Conservation (phyloP, 1,140 invertebrate genomes). For the Aphaenogaster floridana region DNA sequence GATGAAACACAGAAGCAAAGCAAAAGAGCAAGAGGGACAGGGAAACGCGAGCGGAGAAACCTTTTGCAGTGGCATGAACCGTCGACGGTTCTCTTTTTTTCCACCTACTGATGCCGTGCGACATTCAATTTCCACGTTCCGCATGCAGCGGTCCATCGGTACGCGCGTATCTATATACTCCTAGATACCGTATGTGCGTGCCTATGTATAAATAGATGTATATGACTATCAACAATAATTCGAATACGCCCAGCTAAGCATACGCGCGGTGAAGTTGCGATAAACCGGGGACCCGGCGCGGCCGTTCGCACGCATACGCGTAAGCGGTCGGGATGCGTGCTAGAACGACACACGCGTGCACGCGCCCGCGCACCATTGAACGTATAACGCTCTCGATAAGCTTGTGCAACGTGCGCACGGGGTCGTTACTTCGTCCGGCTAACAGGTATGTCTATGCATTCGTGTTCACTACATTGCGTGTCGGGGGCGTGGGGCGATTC, state of each 20-base stretch:
- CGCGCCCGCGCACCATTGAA: neutral
- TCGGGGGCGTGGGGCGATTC: conserved; percentile 76
- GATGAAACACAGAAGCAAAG: conserved; percentile 18
- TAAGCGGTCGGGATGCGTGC: neutral
- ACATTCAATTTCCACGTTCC: conserved; percentile 71
- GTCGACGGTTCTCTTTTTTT: conserved; percentile 58
- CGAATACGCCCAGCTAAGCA: conserved; percentile 50
- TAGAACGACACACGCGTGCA: neutral
- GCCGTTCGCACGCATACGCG: conserved; percentile 13
- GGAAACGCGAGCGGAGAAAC: conserved; percentile 41
- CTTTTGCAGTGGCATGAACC: conserved; percentile 32
- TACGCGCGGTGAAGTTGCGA: conserved; percentile 48
- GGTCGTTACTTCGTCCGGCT: conserved; percentile 32
- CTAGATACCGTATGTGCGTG: conserved; percentile 22
- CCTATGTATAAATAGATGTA: conserved; percentile 35
- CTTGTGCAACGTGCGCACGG: conserved; percentile 44
- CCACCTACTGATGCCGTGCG: conserved; percentile 48
- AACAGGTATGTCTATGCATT: conserved; percentile 57
- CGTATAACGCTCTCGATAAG: conserved; percentile 23
- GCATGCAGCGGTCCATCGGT: conserved; percentile 34
- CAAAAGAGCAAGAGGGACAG: conserved; percentile 19
- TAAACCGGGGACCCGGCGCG: conserved; percentile 35
- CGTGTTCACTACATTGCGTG: conserved; percentile 73
- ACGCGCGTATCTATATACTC: conserved; percentile 20
- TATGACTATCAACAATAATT: conserved; percentile 66